Base-by-base conservation (phyloP, 1,140 invertebrate genomes). In the Drosophila nasuta region DNA sequence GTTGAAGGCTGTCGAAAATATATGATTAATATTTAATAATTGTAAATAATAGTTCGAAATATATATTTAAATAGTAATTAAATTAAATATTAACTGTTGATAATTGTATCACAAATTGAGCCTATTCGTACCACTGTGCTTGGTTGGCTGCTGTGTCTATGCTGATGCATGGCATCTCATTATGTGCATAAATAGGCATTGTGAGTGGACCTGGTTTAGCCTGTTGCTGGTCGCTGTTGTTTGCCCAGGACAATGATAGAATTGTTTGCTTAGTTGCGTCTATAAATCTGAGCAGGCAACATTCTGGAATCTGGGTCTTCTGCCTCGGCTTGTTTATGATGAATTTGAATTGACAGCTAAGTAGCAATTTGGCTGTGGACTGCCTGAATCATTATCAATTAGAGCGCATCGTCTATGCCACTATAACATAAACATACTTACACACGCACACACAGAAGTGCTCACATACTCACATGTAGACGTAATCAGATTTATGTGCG, bases 101-200 rank as follows among this genome's bases (percentile, higher is more conserved):
- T 38, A 38, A 38, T 30, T 52, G 11, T 0, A 5, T 8, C 5
- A 10, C 1, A 38, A 38, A 10, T 38, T 38, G 2, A 8, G 35
- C 5, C 0, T 7, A 8, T 20, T 33, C n/a, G 0, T 17, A 0
- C 51, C 62, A 65, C 62, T 65, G 62, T 45, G 10, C 48, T 0
- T 4, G 6, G 43, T n/a, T 10, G 33, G 30, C 57, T 75, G 75
- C 52, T 79, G 76, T 54, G 76, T 25, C 68, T 75, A 51, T 17
- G 58, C 64, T 87, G 76, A 87, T 82, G 51, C 72, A 88, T 87
- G 80, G 54, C 73, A 75, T 45, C 77, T 87, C 83, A 75, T 87
- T 88, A 88, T 77, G 73, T 63, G 66, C 77, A 88, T 88, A 80
- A 87, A 88, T 88, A 73, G 76, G 54, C 60, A 81, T 79, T 85